Evolutionary conservation across 1,140 invertebrate species (phyloP), one percentile per base, ranked within the genome.

Genomic region (Caenorhabditis inopinata): DNA sequence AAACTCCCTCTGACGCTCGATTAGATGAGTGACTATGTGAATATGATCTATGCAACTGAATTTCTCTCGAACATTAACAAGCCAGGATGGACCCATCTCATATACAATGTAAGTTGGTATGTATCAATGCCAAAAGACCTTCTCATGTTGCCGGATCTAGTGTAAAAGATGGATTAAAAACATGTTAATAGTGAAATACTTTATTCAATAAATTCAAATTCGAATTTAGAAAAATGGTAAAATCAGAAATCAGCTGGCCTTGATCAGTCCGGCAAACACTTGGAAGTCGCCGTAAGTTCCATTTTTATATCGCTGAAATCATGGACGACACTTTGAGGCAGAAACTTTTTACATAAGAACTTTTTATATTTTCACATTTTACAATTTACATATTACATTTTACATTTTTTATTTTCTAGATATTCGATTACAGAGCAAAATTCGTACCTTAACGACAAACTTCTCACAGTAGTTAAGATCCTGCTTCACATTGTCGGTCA

Each of bases 41-140:
- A n/a, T n/a, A n/a, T n/a, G n/a, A n/a, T n/a, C n/a, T n/a, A n/a
- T n/a, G n/a, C n/a, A n/a, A n/a, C 74, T 75, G 9, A 75, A 75
- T 23, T 75, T 38, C 45, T 75, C n/a, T n/a, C n/a, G n/a, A n/a
- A 48, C 11, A 49, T 75, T 23, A 75, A 75, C 11, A 75, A 75
- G 74, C 74, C 74, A 47, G 47, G 45, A 49, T 75, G 74, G 74
- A 45, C 74, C 12, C 48, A 75, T n/a, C 7, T 75, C 12, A 49
- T 75, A 21, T 75, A 75, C 14, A 27, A 48, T 29, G 74, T 75
- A 14, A 47, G 45, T 1, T 14, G n/a, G n/a, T n/a, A n/a, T n/a
- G 14, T 42, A 42, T 42, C 38, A 42, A 14, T n/a, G n/a, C n/a
- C n/a, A n/a, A n/a, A n/a, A n/a, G n/a, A n/a, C n/a, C n/a, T n/a